phyloP scores from a whole-genome alignment of 1,140 invertebrate genomes.

The Aricia agestis region DNA sequence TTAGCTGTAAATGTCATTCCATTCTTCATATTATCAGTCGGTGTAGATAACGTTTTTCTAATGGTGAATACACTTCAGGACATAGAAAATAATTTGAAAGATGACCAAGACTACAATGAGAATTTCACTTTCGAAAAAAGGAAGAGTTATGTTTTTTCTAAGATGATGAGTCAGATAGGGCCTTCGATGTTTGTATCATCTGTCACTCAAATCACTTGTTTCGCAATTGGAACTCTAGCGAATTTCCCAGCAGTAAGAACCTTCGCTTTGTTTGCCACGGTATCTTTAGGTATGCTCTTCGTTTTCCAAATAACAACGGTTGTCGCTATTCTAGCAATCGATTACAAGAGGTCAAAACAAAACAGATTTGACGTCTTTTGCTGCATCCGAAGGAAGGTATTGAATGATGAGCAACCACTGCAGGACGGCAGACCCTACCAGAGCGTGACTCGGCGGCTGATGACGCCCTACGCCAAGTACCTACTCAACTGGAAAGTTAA shows the following conservation, averaged over 20 bases:
- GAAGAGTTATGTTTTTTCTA: constrained; percentile 77
- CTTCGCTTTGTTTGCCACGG: constrained; percentile 92
- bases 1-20: constrained; percentile 95
- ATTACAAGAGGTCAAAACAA: constrained; percentile 79
- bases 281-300: constrained; percentile 92
- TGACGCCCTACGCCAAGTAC: constrained; percentile 60
- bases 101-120: constrained; percentile 63
- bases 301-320: constrained; percentile 94
- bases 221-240: constrained; percentile 90
- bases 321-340: constrained; percentile 87
- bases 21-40: constrained; percentile 93
- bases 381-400: constrained; percentile 75
- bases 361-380: constrained; percentile 86
- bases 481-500: constrained; percentile 60
- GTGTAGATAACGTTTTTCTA: constrained; percentile 97
- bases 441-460: constrained; percentile 49
- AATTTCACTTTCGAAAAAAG: constrained; percentile 73
- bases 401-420: constrained; percentile 60
- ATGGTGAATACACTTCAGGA: constrained; percentile 83
- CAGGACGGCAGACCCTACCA: constrained; percentile 47
- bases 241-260: constrained; percentile 94
- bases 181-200: constrained; percentile 93
- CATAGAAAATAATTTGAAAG: constrained; percentile 66
- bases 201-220: constrained; percentile 89
- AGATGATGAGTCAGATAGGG: constrained; percentile 87